Conservation (phyloP, 2,888 invertebrate species). For the Eupithecia tripunctaria region DNA sequence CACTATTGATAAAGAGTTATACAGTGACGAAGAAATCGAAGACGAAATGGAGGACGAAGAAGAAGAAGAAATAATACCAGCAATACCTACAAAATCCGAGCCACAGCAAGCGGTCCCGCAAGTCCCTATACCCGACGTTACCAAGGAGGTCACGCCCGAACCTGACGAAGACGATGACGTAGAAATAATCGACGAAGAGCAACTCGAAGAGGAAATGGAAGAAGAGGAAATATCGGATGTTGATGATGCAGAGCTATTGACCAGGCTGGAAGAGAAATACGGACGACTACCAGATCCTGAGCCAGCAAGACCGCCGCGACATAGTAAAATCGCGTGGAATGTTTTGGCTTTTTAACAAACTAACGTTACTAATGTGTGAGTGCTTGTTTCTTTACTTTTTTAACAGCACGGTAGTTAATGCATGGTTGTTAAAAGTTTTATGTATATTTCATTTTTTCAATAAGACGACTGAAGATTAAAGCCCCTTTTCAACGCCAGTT, state of each 20-base stretch:
- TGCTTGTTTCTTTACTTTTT: constrained; percentile 42
- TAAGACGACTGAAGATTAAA: neutral
- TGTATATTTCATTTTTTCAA: neutral
- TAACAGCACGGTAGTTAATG: constrained; percentile 7
- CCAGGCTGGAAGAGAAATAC: constrained; percentile 89
- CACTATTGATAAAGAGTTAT: constrained; percentile 57
- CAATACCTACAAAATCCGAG: constrained; percentile 17
- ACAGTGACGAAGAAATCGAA: constrained; percentile 58
- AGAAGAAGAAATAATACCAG: constrained; percentile 50
- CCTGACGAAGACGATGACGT: constrained; percentile 74
- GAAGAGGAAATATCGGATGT: constrained; percentile 86
- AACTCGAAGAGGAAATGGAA: constrained; percentile 79
- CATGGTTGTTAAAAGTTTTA: neutral
- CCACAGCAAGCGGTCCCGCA: constrained; percentile 53
- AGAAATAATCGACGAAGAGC: constrained; percentile 78
- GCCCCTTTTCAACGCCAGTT: neutral
- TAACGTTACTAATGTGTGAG: constrained; percentile 76
- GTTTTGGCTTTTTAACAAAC: constrained; percentile 54
- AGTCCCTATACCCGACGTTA: constrained; percentile 40
- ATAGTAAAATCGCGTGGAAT: constrained; percentile 68
- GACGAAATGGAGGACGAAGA: constrained; percentile 63
- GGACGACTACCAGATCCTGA: constrained; percentile 86
- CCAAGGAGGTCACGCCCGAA: constrained; percentile 57
- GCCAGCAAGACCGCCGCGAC: constrained; percentile 61
- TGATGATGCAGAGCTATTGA: constrained; percentile 88